These are phyloP conservation scores for Cynopterus sphinx DNA, from an alignment of 2,797 vertebrate species.

Conservation along the genomic window DNA sequence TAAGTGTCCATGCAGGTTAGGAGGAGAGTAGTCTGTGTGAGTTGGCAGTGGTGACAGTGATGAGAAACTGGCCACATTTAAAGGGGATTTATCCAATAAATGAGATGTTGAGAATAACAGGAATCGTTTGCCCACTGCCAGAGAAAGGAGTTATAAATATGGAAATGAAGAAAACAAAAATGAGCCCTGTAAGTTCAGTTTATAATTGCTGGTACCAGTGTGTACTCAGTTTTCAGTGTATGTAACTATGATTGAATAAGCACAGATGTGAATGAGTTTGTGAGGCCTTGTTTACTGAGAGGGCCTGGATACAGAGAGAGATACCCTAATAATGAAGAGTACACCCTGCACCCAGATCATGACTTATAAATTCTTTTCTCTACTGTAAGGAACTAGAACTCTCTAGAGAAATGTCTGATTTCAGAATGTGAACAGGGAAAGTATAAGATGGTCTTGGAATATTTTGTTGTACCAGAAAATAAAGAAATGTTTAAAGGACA, in stretches of 20 bases:
- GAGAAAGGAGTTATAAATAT: background rate
- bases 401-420: background rate
- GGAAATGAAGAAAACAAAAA: background rate
- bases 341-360: background rate
- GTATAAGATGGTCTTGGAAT: background rate
- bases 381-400: background rate
- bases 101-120: background rate
- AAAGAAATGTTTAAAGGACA: background rate
- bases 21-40: background rate
- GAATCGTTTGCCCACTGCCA: background rate
- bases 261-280: background rate
- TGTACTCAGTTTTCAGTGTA: background rate
- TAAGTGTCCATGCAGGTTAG: background rate
- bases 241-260: background rate
- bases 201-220: background rate
- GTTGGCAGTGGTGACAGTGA: background rate
- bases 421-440: background rate
- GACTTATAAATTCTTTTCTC: background rate
- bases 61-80: background rate
- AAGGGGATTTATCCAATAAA: background rate
- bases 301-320: background rate
- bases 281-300: background rate
- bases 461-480: background rate
- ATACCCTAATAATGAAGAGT: background rate
- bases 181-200: background rate